These are phyloP conservation scores for Dryas iulia DNA, from an alignment of 1,140 invertebrate genomes.

Conservation along the genomic window DNA sequence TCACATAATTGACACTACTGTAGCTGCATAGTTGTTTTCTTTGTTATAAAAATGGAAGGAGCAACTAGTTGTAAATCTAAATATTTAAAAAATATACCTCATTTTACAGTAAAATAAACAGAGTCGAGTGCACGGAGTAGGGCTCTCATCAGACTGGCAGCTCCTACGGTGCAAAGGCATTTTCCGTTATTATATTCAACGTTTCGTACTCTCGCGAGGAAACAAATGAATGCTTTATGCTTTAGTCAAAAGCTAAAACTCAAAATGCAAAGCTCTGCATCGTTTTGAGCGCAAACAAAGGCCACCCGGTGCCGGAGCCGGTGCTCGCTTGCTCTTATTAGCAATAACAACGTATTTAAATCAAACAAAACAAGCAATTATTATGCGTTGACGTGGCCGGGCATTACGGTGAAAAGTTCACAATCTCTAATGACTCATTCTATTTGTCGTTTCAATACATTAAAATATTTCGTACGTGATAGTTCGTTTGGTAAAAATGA, in stretches of 20 bases:
- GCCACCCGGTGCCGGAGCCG: neutral
- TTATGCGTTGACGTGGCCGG: neutral
- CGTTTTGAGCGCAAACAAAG: conserved; percentile 17
- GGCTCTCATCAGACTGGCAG: neutral
- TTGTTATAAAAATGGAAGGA: neutral
- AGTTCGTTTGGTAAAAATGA: neutral
- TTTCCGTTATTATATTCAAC: conserved; percentile 13
- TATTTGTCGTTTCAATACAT: neutral
- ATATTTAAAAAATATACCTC: neutral
- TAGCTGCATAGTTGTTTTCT: neutral
- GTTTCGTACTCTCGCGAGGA: conserved; percentile 2
- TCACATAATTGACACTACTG: neutral
- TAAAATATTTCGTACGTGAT: neutral
- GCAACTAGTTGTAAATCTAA: neutral
- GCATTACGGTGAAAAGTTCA: neutral
- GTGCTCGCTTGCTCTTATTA: neutral
- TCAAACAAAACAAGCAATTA: neutral
- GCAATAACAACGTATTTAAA: neutral
- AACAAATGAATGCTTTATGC: conserved; percentile 20
- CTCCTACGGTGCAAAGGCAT: neutral
- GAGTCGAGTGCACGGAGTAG: neutral
- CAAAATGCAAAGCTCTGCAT: conserved; percentile 20
- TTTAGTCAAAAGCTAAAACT: conserved; percentile 15
- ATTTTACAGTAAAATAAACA: neutral
- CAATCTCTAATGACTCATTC: neutral